Base-by-base conservation (phyloP, 2,888 invertebrate genomes). In the Serripes groenlandicus region DNA sequence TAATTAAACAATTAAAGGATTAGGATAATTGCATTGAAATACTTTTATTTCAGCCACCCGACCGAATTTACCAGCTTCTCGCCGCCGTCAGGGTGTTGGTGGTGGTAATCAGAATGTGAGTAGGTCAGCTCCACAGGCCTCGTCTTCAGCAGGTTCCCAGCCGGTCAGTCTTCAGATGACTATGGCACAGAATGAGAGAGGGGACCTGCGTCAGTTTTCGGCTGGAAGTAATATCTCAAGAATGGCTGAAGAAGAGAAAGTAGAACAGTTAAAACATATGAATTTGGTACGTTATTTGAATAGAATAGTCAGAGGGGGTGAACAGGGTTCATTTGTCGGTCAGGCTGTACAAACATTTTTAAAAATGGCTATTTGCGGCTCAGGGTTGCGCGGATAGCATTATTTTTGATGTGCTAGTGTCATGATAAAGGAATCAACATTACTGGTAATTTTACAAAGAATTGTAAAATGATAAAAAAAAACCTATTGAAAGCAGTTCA, bases 261-360 rank as follows among this genome's bases (percentile, higher is more conserved):
- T 92, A 3, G 90, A 91, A 66, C 89, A 90, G 83, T 81, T 91
- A 54, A 92, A 89, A 71, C 85, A 89, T 76, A 87, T 90, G 56
- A 90, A 85, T 68, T 80, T 91, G 85, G 90, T 90, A 79, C 75
- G 85, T 70, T 15, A n/a, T n/a, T n/a, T n/a, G n/a, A n/a, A n/a
- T n/a, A n/a, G n/a, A n/a, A n/a, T n/a, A n/a, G n/a, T n/a, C n/a
- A n/a, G n/a, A n/a, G n/a, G n/a, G n/a, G n/a, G n/a, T n/a, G n/a
- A n/a, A n/a, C n/a, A n/a, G n/a, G n/a, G n/a, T n/a, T n/a, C n/a
- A n/a, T n/a, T n/a, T n/a, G n/a, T n/a, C n/a, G n/a, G n/a, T n/a
- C n/a, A n/a, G n/a, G n/a, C n/a, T n/a, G n/a, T n/a, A n/a, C n/a
- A n/a, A n/a, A n/a, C n/a, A n/a, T n/a, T n/a, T n/a, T n/a, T n/a